Evolutionary conservation across 2,113 vertebrate genomes (phyloP).

Genomic region (Pseudorectes ferrugineus): DNA sequence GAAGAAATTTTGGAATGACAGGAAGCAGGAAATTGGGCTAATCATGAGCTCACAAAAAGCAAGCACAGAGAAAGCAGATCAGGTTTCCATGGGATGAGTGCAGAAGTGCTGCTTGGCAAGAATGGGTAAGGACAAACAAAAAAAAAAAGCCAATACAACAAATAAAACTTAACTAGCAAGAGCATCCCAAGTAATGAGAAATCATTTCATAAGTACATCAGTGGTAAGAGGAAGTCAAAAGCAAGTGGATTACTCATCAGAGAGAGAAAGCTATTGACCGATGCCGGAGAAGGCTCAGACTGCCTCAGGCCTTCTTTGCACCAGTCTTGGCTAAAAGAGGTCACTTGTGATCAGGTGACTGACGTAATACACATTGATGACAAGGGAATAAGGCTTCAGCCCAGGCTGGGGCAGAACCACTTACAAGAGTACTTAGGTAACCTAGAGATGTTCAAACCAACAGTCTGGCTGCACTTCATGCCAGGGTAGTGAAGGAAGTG

Average conservation of each 20-base stretch:
- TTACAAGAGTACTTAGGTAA: neutral
- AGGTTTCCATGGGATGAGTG: neutral
- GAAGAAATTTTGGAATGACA: neutral
- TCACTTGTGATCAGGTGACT: neutral
- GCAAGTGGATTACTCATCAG: neutral
- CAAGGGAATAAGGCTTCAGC: neutral
- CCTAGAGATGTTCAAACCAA: neutral
- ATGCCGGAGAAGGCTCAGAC: neutral
- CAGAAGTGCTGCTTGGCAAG: neutral
- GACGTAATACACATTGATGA: neutral
- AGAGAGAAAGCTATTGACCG: neutral
- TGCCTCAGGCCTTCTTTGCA: neutral
- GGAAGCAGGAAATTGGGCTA: fast-evolving
- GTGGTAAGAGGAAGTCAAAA: neutral
- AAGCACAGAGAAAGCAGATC: neutral
- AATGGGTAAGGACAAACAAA: neutral
- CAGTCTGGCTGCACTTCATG: neutral
- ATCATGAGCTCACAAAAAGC: neutral
- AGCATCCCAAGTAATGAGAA: neutral
- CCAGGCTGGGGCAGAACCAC: neutral
- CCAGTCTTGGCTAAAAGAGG: neutral
- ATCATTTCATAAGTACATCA: neutral
- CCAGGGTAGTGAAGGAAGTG: neutral
- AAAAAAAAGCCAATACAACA: neutral
- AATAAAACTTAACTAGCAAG: neutral